These are phyloP conservation scores for Trisateles emortualis DNA, from an alignment of 2,888 invertebrate genomes.

Conservation along the genomic window DNA sequence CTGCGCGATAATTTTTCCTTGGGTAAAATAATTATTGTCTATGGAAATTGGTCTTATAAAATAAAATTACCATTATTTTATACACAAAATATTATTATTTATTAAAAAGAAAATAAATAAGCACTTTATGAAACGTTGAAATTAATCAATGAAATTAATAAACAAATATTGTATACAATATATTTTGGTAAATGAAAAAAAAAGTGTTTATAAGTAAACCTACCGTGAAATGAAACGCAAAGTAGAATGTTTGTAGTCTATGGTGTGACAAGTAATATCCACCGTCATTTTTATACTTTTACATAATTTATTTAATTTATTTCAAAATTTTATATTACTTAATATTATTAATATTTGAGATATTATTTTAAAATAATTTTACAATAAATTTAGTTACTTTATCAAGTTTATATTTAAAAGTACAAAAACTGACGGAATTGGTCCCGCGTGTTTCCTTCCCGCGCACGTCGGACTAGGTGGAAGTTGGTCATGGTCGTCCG, in stretches of 20 bases:
- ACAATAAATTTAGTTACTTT: not conserved
- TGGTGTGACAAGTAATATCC: constrained; percentile 44
- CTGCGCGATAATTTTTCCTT: no score
- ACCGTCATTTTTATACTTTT: constrained; percentile 48
- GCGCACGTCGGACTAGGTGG: constrained; percentile 90
- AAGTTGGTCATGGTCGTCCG: constrained; percentile 89
- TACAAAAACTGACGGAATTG: constrained; percentile 60
- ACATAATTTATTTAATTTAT: constrained; percentile 15
- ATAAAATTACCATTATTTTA: no score
- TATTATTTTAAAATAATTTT: not conserved
- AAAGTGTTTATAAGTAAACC: no score
- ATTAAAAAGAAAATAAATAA: no score
- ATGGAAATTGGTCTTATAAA: not conserved
- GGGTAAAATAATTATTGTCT: not conserved
- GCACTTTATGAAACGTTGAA: no score
- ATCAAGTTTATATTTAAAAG: constrained; percentile 38
- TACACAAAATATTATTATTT: no score
- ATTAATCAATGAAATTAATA: no score
- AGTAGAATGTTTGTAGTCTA: constrained; percentile 41
- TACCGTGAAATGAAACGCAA: constrained; percentile 46
- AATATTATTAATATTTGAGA: constrained; percentile 8
- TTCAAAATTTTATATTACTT: constrained; percentile 1
- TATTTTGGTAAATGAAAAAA: no score
- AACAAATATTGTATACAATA: no score
- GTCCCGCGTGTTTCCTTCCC: constrained; percentile 89